Evolutionary conservation across 1,140 invertebrate species (phyloP).

Genomic region (Drosophila azteca): DNA sequence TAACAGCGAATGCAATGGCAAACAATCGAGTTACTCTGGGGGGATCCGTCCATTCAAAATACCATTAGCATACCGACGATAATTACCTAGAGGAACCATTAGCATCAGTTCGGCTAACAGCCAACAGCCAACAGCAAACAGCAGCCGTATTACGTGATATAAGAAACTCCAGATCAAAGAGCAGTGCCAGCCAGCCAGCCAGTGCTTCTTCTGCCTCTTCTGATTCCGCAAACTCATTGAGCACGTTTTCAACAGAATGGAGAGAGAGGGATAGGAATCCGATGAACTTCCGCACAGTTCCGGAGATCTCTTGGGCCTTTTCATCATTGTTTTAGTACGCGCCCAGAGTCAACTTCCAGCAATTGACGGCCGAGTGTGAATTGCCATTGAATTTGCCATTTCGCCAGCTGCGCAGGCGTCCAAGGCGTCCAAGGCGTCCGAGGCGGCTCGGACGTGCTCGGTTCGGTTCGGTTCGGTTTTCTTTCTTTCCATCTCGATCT

Average conservation of each 20-base stretch:
- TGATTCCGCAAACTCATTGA: conserved; percentile 56
- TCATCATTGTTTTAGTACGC: conserved; percentile 54
- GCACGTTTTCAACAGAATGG: conserved; percentile 39
- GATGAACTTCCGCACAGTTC: conserved; percentile 73
- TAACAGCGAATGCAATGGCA: conserved; percentile 50
- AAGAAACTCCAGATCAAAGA: conserved; percentile 46
- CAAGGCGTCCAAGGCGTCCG: conserved; percentile 49
- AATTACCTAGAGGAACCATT: conserved; percentile 70
- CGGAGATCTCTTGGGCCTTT: conserved; percentile 35
- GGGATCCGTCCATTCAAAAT: conserved; percentile 62
- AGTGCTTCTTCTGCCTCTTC: background rate
- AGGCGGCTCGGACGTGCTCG: conserved; percentile 56
- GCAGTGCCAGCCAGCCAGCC: conserved; percentile 24
- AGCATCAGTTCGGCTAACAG: conserved; percentile 44
- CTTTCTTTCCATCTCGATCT: background rate
- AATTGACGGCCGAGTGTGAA: conserved; percentile 77
- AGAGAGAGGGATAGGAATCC: conserved; percentile 14
- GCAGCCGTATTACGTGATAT: conserved; percentile 76
- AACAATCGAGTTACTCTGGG: conserved; percentile 55
- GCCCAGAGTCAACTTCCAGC: conserved; percentile 74
- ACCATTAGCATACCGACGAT: conserved; percentile 76
- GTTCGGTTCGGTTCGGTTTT: conserved; percentile 27
- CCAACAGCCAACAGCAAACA: conserved; percentile 36
- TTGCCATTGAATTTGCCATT: conserved; percentile 74
- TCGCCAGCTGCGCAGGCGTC: conserved; percentile 72